A percentile compares a stretch with the other conserved stretches of the same genome.
phyloP scores from a whole-genome alignment of 2,888 invertebrate species.

The Yponomeuta malinellus region DNA sequence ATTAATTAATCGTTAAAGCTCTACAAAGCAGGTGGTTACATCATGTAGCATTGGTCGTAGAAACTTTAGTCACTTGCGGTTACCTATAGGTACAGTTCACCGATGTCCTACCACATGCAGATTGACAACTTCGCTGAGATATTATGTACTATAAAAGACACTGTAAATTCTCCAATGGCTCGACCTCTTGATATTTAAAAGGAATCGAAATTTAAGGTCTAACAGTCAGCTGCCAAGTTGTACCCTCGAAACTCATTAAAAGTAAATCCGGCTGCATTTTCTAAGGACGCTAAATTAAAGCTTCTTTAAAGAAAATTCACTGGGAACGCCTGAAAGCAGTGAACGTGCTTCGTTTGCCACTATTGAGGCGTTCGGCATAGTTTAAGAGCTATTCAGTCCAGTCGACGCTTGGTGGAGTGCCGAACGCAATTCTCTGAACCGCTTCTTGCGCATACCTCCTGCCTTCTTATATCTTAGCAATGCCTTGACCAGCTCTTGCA shows the following conservation, averaged over 20 bases:
- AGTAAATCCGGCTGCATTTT: slow-evolving; percentile 71
- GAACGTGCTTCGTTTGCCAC: slow-evolving; percentile 70
- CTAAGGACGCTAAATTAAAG: slow-evolving; percentile 69
- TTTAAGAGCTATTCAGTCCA: slow-evolving; percentile 32
- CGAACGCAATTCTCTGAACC: too few species aligned
- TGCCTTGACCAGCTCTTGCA: too few species aligned
- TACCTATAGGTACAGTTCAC: too few species aligned
- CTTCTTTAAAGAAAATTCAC: slow-evolving; percentile 52
- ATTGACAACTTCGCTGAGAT: too few species aligned
- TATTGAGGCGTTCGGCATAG: slow-evolving; percentile 58
- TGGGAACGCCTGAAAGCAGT: slow-evolving; percentile 44
- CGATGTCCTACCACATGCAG: too few species aligned
- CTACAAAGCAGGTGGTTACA: too few species aligned
- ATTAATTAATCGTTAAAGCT: too few species aligned
- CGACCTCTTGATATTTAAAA: not conserved
- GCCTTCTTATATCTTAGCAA: too few species aligned
- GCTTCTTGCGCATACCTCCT: too few species aligned
- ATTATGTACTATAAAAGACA: too few species aligned
- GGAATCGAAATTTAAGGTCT: slow-evolving; percentile 19
- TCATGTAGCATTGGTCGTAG: too few species aligned
- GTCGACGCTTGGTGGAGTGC: not conserved
- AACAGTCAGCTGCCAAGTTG: slow-evolving; percentile 38
- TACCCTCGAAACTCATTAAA: slow-evolving; percentile 72
- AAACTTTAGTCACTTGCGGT: too few species aligned
- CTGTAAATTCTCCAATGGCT: not conserved